Evolutionary conservation across 2,113 vertebrate species (phyloP), one percentile per base, ranked within the genome.

Genomic region (Oreochromis tanganicae): DNA sequence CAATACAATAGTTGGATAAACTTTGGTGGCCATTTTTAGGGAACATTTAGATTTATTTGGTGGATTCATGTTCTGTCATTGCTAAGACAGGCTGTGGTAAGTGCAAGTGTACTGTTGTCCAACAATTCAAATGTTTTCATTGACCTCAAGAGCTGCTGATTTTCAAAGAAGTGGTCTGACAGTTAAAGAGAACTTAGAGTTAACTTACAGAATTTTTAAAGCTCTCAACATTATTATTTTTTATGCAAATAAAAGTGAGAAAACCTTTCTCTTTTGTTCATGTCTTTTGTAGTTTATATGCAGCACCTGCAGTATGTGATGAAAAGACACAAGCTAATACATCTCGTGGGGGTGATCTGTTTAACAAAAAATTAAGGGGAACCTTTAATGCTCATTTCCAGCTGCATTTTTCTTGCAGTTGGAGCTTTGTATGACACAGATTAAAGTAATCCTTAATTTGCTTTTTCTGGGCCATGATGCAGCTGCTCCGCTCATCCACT

Each of bases 401-500:
- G 16, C 59, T 6, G 1, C 55, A 57, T 38, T 38, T 36, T 38
- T 36, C 17, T 66, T 38, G 17, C 16, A n/a, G 61, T 21, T 56
- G 54, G 21, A 38, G 19, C 19, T 41, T 38, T 3, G 4, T 3
- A 68, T 41, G 19, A n/a, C 11, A 66, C 61, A 16, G 6, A 68
- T 38, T 38, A 38, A 41, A 68, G 21, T 46, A 46, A 73, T 46
- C 21, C 4, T 24, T 71, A 9, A 73, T 73, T 46, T 46, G 5
- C 21, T 27, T 46, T 43, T 46, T 16, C 38, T 27, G 38, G 13
- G 13, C 24, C 36, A 46, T 1, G 21, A 4, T 46, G 68, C 13
- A 73, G 41, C 21, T 0, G 38, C 13, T 48, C 0, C 9, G 9
- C 41, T 46, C 5, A 12, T 38, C 61, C 61, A 66, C 61, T 13